Conservation (phyloP, 1,140 invertebrate species). For the Meloidogyne chitwoodi region DNA sequence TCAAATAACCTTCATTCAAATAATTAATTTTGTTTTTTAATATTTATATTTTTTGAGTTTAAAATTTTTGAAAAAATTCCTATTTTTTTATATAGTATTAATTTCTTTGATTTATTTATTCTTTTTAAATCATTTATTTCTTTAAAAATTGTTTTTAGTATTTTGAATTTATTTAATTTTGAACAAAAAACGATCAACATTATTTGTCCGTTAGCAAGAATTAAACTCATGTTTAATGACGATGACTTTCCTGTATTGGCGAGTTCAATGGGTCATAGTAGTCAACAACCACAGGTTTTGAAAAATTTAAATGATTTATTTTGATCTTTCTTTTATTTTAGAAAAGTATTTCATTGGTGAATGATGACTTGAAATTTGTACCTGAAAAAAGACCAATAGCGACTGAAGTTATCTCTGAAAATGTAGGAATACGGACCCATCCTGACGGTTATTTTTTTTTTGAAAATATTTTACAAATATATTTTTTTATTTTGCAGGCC, state of each 20-base stretch:
- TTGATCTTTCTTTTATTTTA: neutral
- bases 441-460: conserved; percentile 23
- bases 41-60: neutral
- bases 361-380: neutral
- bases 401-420: neutral
- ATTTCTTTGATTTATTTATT: neutral
- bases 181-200: neutral
- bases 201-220: neutral
- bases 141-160: neutral
- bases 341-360: neutral
- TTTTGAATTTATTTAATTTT: neutral
- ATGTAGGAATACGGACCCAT: conserved; percentile 33
- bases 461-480: neutral
- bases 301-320: neutral
- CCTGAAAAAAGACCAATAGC: neutral
- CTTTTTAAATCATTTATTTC: neutral
- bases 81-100: too few relatives aligned
- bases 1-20: neutral
- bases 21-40: too few relatives aligned
- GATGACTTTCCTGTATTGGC: conserved; percentile 19
- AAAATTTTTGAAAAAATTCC: neutral
- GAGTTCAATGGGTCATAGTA: conserved; percentile 6
- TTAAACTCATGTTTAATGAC: conserved; percentile 17
- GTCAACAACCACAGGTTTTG: conserved; percentile 2
- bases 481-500: conserved; percentile 55